A percentile compares a stretch with the other conserved stretches of the same genome.
phyloP scores from a whole-genome alignment of 2,113 vertebrate genomes.

The Larimichthys crocea region DNA sequence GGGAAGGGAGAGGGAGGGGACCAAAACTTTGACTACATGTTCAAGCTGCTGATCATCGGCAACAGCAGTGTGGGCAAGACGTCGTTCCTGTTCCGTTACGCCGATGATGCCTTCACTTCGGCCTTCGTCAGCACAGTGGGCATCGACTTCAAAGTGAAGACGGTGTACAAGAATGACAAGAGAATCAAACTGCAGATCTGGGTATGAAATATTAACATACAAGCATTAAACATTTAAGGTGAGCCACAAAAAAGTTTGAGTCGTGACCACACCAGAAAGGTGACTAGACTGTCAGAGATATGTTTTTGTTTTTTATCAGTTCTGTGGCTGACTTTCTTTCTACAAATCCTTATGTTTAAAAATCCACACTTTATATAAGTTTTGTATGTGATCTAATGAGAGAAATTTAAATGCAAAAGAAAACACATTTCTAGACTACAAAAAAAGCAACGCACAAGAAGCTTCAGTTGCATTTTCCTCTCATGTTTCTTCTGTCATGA shows the following conservation, averaged over 20 bases:
- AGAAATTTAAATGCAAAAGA: not conserved
- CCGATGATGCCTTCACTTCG: constrained; percentile 97
- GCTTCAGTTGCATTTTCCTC: not conserved
- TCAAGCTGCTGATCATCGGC: constrained; percentile 94
- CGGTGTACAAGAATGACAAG: constrained; percentile 97
- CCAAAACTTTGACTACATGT: constrained; percentile 97
- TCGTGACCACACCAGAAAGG: not conserved
- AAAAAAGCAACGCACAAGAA: not conserved
- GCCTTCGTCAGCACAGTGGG: constrained; percentile 99
- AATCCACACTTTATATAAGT: not conserved
- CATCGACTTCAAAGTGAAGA: constrained; percentile 99
- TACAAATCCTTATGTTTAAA: not conserved
- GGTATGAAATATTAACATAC: constrained; percentile 81
- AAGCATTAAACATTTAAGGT: constrained; percentile 29
- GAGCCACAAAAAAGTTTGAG: constrained; percentile 23
- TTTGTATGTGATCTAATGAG: not conserved
- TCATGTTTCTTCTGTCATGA: not conserved
- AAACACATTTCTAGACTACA: not conserved
- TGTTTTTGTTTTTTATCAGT: not conserved
- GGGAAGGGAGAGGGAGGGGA: constrained; percentile 92
- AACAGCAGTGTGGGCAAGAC: constrained; percentile 97
- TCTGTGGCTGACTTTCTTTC: not conserved
- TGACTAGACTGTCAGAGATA: not conserved
- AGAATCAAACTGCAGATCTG: constrained; percentile 99
- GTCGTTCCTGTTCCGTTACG: constrained; percentile 96